Evolutionary conservation across 2,797 vertebrate genomes (phyloP).

Genomic region (Picus viridis): DNA sequence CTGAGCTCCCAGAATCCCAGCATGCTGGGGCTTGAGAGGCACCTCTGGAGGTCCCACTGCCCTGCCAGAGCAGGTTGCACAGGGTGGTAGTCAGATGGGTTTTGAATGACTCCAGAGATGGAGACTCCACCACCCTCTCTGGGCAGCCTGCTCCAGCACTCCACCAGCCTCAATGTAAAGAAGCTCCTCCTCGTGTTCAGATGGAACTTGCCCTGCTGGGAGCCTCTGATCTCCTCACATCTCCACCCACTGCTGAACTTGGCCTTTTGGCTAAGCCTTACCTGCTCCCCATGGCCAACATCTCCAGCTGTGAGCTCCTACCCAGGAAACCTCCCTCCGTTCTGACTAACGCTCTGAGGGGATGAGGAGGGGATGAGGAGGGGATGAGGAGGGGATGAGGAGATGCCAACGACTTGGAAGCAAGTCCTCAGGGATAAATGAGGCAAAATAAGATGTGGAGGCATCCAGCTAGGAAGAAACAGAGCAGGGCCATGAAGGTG

Average conservation of each 20-base stretch:
- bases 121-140: too few species aligned
- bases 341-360: background rate
- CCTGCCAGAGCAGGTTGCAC: too few species aligned
- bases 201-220: too few species aligned
- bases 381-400: background rate
- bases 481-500: accelerated
- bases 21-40: too few species aligned
- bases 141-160: too few species aligned
- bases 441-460: background rate
- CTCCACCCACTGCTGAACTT: background rate
- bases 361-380: too few species aligned
- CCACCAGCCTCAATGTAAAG: too few species aligned
- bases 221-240: background rate
- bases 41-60: too few species aligned
- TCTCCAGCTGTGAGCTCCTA: background rate
- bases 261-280: background rate
- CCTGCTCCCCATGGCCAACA: background rate
- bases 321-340: accelerated
- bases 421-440: background rate
- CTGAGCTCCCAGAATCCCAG: too few species aligned
- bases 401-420: background rate
- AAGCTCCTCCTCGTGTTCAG: too few species aligned
- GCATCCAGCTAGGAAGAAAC: accelerated
- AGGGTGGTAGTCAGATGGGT: too few species aligned
- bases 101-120: too few species aligned